Conservation (phyloP, 30 jellyfish, hydroid and myxozoan species). For the Hydractinia symbiolongicarpus region DNA sequence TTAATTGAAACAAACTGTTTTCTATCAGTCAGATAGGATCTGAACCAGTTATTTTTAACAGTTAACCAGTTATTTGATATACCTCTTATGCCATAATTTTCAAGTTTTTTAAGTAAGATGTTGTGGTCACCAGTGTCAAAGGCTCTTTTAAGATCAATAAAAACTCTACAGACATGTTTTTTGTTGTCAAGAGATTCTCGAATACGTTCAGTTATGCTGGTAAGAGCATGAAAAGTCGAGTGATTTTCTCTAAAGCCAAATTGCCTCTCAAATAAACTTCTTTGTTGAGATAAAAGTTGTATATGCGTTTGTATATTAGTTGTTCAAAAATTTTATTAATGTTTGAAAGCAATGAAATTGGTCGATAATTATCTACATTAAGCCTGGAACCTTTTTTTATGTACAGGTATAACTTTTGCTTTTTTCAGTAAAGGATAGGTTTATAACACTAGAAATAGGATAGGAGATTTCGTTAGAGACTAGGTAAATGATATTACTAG, state of each 20-base stretch:
- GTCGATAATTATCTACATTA: conserved; percentile 48
- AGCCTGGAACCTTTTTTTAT: conserved; percentile 36
- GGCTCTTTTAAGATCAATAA: conserved; percentile 49
- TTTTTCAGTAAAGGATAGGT: conserved; percentile 45
- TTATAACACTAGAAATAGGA: conserved; percentile 50
- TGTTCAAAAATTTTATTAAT: conserved; percentile 47
- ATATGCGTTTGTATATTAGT: conserved; percentile 40
- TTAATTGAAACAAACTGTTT: conserved; percentile 44
- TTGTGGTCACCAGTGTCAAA: conserved; percentile 49
- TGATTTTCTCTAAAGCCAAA: conserved; percentile 54
- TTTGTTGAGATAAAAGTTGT: conserved; percentile 20
- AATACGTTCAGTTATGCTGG: conserved; percentile 46
- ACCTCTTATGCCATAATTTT: conserved; percentile 56
- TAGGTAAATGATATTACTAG: conserved; percentile 40
- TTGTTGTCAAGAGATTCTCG: conserved; percentile 45
- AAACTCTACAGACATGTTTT: conserved; percentile 46
- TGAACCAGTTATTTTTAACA: no score
- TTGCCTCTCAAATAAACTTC: conserved; percentile 32
- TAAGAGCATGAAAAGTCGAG: conserved; percentile 43
- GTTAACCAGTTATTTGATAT: conserved; percentile 11
- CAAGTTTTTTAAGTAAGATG: conserved; percentile 36
- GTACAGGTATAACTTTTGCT: conserved; percentile 46
- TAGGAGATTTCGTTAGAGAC: conserved; percentile 30
- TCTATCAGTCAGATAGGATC: conserved; percentile 50
- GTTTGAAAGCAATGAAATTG: conserved; percentile 46